Percentiles rank a stretch among this genome's conserved stretches.
phyloP scores from a whole-genome alignment of 2,113 vertebrate species.

The Ivindomyrus marchei region DNA sequence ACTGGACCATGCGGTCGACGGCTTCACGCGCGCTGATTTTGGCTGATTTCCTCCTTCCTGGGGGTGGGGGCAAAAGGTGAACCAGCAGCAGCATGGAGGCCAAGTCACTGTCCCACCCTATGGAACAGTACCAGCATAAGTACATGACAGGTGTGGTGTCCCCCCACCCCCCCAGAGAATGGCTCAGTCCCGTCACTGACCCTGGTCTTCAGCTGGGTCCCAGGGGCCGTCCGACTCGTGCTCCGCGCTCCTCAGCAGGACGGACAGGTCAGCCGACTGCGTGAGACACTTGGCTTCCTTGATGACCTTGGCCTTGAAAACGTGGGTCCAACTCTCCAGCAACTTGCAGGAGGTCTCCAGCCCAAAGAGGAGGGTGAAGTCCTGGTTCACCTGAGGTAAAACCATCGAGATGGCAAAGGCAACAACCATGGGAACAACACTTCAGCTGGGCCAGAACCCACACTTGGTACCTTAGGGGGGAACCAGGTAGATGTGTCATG shows the following conservation, averaged over 20 bases:
- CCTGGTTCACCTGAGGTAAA: slow-evolving; percentile 19
- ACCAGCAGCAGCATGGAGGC: slow-evolving; percentile 17
- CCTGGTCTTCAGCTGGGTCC: neutral
- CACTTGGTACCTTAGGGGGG: neutral
- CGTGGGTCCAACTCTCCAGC: slow-evolving; percentile 21
- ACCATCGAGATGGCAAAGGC: neutral
- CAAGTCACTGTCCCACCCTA: slow-evolving; percentile 24
- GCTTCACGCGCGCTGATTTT: slow-evolving; percentile 22
- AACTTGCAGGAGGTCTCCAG: slow-evolving; percentile 24
- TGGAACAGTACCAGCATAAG: neutral
- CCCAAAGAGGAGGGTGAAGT: slow-evolving; percentile 19
- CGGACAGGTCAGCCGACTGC: slow-evolving; percentile 7
- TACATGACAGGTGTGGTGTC: neutral
- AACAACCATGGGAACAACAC: neutral
- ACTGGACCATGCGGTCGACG: slow-evolving; percentile 17
- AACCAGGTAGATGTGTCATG: neutral
- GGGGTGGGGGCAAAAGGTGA: slow-evolving; percentile 15
- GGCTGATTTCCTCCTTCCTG: slow-evolving; percentile 16
- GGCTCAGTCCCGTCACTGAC: neutral
- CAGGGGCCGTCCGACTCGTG: neutral
- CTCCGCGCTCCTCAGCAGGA: slow-evolving; percentile 11
- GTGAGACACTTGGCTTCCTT: slow-evolving; percentile 19
- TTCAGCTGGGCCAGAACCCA: neutral
- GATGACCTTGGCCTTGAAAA: slow-evolving; percentile 23
- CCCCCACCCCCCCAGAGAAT: neutral